Conservation (phyloP, 2,888 invertebrate genomes). For the Xestoiulus laeticollis region DNA sequence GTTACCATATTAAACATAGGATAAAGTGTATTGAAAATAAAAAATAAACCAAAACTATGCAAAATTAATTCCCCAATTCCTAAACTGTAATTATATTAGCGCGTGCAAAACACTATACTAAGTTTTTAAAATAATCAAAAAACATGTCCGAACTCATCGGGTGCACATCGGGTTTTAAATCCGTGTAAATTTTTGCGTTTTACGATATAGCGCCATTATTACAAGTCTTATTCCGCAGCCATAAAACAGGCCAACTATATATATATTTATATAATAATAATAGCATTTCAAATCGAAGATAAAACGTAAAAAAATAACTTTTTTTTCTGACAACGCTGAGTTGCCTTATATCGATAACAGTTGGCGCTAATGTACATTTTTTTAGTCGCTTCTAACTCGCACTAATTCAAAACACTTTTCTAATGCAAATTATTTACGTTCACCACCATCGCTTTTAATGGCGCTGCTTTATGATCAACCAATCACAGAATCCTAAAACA, state of each 20-base stretch:
- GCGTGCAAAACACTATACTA: neutral
- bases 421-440: too few species aligned
- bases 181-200: neutral
- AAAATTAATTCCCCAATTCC: neutral
- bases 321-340: neutral
- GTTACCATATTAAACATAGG: too few species aligned
- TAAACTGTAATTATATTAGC: neutral
- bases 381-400: too few species aligned
- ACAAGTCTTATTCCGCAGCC: neutral
- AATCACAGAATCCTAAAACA: too few species aligned
- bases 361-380: neutral
- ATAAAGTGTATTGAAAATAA: too few species aligned
- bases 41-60: neutral
- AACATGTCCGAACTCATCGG: neutral
- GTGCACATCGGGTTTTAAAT: neutral
- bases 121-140: neutral
- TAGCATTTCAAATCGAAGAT: neutral
- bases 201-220: constrained; percentile 17
- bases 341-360: neutral
- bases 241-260: constrained; percentile 34
- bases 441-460: too few species aligned
- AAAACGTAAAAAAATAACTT: constrained; percentile 32
- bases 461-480: too few species aligned
- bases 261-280: constrained; percentile 8
- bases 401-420: too few species aligned